phyloP scores from a whole-genome alignment of 2,797 vertebrate genomes.

The Lagodon rhomboides region DNA sequence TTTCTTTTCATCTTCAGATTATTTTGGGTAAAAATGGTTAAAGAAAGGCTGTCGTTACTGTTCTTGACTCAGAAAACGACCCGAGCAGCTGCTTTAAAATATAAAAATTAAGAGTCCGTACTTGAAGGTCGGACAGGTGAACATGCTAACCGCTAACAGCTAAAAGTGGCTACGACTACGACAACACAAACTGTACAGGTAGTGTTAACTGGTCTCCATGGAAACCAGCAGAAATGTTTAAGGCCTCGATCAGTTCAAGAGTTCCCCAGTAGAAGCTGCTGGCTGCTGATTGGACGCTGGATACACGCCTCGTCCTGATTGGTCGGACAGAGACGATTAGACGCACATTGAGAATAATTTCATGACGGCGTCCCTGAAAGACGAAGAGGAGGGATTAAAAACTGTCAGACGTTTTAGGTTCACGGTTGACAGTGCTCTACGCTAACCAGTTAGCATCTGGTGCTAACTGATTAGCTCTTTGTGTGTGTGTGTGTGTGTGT shows the following conservation, averaged over 20 bases:
- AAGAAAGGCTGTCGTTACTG: too few species aligned
- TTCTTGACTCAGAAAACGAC: too few species aligned
- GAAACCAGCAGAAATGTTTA: slow-evolving; percentile 10
- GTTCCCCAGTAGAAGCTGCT: background rate
- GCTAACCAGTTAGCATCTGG: too few species aligned
- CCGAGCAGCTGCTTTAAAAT: background rate
- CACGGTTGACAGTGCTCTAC: too few species aligned
- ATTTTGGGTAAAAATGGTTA: too few species aligned
- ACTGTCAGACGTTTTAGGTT: too few species aligned
- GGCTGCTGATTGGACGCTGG: slow-evolving; percentile 17
- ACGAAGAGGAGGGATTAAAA: slow-evolving; percentile 40
- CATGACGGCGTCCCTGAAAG: slow-evolving; percentile 78
- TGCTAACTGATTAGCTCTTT: too few species aligned
- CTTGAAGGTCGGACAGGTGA: background rate
- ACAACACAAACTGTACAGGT: background rate
- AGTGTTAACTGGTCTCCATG: slow-evolving; percentile 2
- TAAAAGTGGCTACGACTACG: background rate
- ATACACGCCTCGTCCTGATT: slow-evolving; percentile 32
- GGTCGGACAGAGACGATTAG: slow-evolving; percentile 49
- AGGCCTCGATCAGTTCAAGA: slow-evolving; percentile 6
- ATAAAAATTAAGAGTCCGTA: background rate
- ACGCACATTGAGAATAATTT: slow-evolving; percentile 78
- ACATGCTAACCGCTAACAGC: background rate
- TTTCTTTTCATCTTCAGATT: too few species aligned
- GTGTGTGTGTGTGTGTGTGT: slow-evolving; percentile 17